Conservation (phyloP, 2,888 invertebrate genomes). For the Drosophila ustulata region DNA sequence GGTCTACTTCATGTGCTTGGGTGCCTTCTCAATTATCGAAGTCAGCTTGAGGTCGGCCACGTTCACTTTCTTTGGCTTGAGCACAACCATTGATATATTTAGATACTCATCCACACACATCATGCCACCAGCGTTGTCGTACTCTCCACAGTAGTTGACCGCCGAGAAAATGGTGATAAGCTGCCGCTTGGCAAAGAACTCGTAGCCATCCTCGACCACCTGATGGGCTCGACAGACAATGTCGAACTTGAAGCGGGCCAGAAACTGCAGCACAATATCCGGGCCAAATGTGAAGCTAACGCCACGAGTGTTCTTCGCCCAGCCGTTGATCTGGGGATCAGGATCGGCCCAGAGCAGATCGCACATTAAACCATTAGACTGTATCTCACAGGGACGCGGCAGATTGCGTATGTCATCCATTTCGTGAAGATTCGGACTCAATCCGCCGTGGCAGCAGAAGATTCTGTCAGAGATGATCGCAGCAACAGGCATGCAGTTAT, state of each 20-base stretch:
- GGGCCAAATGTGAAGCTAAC: conserved; percentile 99
- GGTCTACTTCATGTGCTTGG: neutral
- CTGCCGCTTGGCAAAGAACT: conserved; percentile 98
- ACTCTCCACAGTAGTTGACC: conserved; percentile 97
- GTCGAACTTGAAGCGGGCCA: conserved; percentile 87
- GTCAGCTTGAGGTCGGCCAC: neutral
- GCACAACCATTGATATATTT: conserved; percentile 31
- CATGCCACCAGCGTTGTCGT: conserved; percentile 96
- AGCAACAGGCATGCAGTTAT: conserved; percentile 99
- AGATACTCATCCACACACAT: conserved; percentile 85
- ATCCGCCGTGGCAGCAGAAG: conserved; percentile 92
- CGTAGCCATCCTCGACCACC: conserved; percentile 99
- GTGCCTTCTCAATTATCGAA: neutral
- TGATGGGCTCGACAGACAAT: conserved; percentile 99
- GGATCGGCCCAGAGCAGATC: conserved; percentile 99
- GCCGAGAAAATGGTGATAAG: conserved; percentile 96
- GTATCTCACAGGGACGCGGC: conserved; percentile 98
- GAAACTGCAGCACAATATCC: conserved; percentile 99
- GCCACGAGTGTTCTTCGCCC: conserved; percentile 99
- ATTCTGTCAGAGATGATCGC: conserved; percentile 93
- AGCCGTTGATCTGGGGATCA: conserved; percentile 98
- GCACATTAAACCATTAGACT: conserved; percentile 97
- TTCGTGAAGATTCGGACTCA: conserved; percentile 95
- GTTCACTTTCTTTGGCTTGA: conserved; percentile 33
- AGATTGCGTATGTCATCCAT: conserved; percentile 99